Conservation (phyloP, 2,797 vertebrate species). For the Propithecus perrieri region DNA sequence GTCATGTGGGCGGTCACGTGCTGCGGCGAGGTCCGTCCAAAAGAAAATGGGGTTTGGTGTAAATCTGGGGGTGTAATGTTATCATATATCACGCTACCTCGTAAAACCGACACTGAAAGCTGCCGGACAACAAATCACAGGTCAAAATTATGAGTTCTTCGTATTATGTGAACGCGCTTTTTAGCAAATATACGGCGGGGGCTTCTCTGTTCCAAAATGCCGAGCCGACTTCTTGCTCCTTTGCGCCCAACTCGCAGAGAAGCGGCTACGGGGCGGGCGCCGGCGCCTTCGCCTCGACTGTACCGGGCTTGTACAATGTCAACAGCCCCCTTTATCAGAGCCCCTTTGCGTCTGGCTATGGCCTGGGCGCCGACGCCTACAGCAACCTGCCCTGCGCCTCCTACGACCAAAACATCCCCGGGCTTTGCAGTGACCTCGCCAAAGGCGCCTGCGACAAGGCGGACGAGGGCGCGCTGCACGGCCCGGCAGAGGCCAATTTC, state of each 20-base stretch:
- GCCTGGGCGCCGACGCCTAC: conserved; percentile 89
- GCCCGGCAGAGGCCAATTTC: conserved; percentile 90
- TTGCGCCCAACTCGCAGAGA: conserved; percentile 90
- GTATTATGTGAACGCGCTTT: conserved; percentile 96
- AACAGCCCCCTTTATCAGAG: conserved; percentile 90
- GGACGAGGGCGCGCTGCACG: conserved; percentile 89
- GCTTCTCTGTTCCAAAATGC: conserved; percentile 92
- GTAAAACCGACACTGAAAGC: conserved; percentile 99
- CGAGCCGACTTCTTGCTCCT: conserved; percentile 91
- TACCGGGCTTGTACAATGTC: conserved; percentile 92
- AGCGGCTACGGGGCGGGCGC: conserved; percentile 89
- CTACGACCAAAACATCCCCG: conserved; percentile 92
- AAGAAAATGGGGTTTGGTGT: conserved; percentile 97
- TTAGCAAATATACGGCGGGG: conserved; percentile 94
- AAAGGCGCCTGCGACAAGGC: conserved; percentile 91
- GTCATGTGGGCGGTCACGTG: conserved; percentile 93
- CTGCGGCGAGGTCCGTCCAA: conserved; percentile 89
- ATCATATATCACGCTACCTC: conserved; percentile 98
- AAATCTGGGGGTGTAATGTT: conserved; percentile 98
- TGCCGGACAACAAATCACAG: conserved; percentile 98
- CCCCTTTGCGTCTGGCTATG: conserved; percentile 89
- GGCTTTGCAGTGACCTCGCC: conserved; percentile 90
- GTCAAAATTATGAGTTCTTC: conserved; percentile 97
- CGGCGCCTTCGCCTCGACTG: conserved; percentile 88
- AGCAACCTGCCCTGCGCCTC: conserved; percentile 89